Percentiles rank a stretch among this genome's conserved stretches.
phyloP scores from a whole-genome alignment of 2,113 vertebrate species.

The Phaetusa simplex region DNA sequence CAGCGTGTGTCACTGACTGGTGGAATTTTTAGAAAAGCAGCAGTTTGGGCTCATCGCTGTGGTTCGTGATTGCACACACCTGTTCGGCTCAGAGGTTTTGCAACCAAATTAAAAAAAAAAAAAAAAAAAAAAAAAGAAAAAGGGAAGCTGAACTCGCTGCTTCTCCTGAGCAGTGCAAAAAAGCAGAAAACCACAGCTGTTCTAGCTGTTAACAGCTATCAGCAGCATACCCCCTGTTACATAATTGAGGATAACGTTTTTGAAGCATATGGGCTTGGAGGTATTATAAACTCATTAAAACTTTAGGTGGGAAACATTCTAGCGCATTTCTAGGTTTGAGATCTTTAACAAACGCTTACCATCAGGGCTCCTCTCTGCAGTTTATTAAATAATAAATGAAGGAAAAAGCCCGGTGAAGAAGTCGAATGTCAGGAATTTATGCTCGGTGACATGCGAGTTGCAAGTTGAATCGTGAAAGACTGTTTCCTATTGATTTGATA shows the following conservation, averaged over 20 bases:
- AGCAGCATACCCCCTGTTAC: slow-evolving; percentile 79
- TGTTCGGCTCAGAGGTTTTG: slow-evolving; percentile 84
- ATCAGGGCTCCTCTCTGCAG: slow-evolving; percentile 70
- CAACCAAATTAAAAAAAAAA: slow-evolving; percentile 80
- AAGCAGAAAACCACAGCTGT: slow-evolving; percentile 87
- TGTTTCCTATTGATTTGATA: slow-evolving; percentile 46
- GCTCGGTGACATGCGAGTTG: background rate
- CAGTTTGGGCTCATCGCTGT: slow-evolving; percentile 82
- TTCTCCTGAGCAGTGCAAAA: slow-evolving; percentile 79
- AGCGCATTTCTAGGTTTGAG: slow-evolving; percentile 56
- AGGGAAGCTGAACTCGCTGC: slow-evolving; percentile 80
- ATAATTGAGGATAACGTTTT: slow-evolving; percentile 86
- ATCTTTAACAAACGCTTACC: slow-evolving; percentile 75
- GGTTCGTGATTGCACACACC: slow-evolving; percentile 87
- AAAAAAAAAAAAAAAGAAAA: slow-evolving; percentile 74
- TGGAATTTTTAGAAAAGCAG: slow-evolving; percentile 85
- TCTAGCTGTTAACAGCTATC: slow-evolving; percentile 87
- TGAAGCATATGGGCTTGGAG: slow-evolving; percentile 81
- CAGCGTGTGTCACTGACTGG: slow-evolving; percentile 77
- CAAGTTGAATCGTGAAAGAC: slow-evolving; percentile 7
- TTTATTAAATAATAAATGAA: slow-evolving; percentile 81
- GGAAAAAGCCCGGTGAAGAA: slow-evolving; percentile 37
- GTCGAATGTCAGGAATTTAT: slow-evolving; percentile 33
- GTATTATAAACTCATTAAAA: slow-evolving; percentile 82
- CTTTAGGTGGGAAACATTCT: slow-evolving; percentile 77